A percentile compares a stretch with the other conserved stretches of the same genome.
phyloP scores from a whole-genome alignment of 2,113 vertebrate species.

The Uria lomvia region DNA sequence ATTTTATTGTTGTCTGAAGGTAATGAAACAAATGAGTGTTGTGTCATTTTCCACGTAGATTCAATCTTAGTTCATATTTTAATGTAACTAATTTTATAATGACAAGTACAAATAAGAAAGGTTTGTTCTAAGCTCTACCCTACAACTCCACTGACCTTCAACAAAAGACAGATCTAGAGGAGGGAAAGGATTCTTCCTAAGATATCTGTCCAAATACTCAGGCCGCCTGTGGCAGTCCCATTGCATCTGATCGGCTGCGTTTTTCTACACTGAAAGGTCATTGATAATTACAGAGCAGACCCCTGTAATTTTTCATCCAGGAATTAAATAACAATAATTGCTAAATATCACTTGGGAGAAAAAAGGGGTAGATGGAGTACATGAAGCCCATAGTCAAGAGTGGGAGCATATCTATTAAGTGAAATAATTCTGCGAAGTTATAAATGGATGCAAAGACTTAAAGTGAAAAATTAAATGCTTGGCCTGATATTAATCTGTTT shows the following conservation, averaged over 20 bases:
- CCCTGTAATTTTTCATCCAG: constrained; percentile 32
- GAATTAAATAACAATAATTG: constrained; percentile 45
- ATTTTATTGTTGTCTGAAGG: neutral
- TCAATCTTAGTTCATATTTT: neutral
- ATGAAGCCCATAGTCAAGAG: neutral
- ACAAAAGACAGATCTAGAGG: neutral
- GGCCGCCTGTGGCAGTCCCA: neutral
- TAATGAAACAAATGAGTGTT: neutral
- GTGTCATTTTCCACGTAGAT: neutral
- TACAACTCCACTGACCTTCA: neutral
- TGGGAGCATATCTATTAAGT: neutral
- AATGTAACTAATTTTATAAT: neutral
- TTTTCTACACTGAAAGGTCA: constrained; percentile 47
- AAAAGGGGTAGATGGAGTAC: neutral
- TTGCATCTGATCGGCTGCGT: neutral
- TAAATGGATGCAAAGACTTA: neutral
- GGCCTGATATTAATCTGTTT: neutral
- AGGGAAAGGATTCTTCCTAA: neutral
- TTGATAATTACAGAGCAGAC: constrained; percentile 30
- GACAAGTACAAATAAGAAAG: neutral
- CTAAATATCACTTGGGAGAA: constrained; percentile 1
- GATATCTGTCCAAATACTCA: neutral
- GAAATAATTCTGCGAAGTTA: neutral
- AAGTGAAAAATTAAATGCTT: neutral
- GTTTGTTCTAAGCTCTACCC: neutral